Evolutionary conservation across 2,888 invertebrate species (phyloP), one percentile per base, ranked within the genome.

Genomic region (Orthonevra nobilis): DNA sequence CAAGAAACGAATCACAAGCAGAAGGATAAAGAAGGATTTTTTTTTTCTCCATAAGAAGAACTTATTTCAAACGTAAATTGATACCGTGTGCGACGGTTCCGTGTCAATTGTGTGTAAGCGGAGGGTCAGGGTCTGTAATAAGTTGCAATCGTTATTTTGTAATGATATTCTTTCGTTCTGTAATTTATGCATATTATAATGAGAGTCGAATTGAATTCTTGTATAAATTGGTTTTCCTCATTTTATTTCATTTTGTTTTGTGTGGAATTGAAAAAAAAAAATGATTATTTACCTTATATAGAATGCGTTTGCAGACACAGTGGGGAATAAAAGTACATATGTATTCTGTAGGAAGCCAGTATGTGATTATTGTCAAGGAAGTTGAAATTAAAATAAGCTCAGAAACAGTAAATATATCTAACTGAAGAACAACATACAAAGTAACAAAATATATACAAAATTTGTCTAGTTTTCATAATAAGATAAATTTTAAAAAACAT

Each of bases 151-250:
- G 26, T 74, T 54, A 61, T 68, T 54, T 40, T 48, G 14, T 54
- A 48, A 52, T 36, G 63, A 70, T 64, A 34, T 48, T 54, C 30
- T 17, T 44, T 52, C 23, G 28, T 63, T 58, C 70, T 69, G 63
- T 77, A 77, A 77, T 75, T 70, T 75, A 70, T 75, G 75, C 75
- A 70, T 42, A 64, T 63, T 48, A 70, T 63, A 64, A 50, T 63
- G 42, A 70, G 56, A 64, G 50, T 19, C 63, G 64, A 70, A 77
- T 64, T 77, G 56, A 50, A n/a, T n/a, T n/a, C n/a, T n/a, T n/a
- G n/a, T n/a, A 70, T 70, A 58, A 32, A 70, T 58, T 56, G 42
- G 15, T 58, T 20, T 23, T 36, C 42, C 36, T 44, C 23, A 17
- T 38, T 34, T 50, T 26, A 10, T 50, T 30, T 48, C 15, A 34